Percentiles rank a stretch among this genome's conserved stretches.
These are phyloP conservation scores for Acanthis flammea DNA, from an alignment of 2,797 vertebrate species.

Conservation along the genomic window DNA sequence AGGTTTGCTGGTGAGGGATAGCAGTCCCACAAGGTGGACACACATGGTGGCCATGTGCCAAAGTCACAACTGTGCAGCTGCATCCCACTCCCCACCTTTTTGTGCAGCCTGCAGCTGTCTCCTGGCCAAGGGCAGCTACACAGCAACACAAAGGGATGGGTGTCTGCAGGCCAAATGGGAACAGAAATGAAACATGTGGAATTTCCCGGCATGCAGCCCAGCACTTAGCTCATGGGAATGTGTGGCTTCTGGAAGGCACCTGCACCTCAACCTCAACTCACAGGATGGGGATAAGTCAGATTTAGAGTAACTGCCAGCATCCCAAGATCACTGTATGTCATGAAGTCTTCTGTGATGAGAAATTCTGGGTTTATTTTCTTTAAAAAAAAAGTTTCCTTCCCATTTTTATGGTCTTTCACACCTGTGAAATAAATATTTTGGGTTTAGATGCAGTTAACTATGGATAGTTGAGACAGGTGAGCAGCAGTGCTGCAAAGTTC, in stretches of 20 bases:
- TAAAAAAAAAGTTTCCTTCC: neutral
- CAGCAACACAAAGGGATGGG: neutral
- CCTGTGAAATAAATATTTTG: neutral
- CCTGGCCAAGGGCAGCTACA: neutral
- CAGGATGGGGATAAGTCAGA: neutral
- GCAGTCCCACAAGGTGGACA: neutral
- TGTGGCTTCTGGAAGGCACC: neutral
- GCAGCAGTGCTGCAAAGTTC: neutral
- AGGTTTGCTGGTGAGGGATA: neutral
- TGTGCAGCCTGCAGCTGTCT: neutral
- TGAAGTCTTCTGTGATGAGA: neutral
- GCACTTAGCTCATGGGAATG: neutral
- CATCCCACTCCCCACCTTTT: neutral
- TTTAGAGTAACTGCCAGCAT: neutral
- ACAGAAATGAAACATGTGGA: neutral
- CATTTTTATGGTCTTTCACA: neutral
- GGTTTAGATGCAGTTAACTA: neutral
- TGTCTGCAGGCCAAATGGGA: neutral
- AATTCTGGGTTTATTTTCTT: neutral
- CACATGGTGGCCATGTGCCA: fast-evolving
- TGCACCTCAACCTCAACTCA: neutral
- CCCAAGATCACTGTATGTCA: neutral
- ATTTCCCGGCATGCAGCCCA: fast-evolving
- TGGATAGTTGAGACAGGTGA: neutral
- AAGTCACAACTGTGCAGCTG: neutral